Base-by-base conservation (phyloP, 2,113 vertebrate species). In the Pithys albifrons region DNA sequence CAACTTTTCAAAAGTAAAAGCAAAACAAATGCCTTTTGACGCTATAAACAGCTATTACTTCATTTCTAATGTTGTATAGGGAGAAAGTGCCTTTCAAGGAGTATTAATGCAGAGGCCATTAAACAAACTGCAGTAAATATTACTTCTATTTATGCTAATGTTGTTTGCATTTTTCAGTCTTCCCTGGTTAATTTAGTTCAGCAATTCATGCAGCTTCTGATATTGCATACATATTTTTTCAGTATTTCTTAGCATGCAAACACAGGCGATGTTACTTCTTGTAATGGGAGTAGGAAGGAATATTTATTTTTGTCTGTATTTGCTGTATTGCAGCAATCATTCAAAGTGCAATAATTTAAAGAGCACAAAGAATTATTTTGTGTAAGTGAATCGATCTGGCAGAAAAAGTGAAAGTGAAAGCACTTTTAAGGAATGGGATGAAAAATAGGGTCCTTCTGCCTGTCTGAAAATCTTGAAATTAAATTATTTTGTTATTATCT, bases 171-270 rank as follows among this genome's bases (percentile, higher is more conserved):
- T 52, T 93, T 94, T 90, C 22, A 57, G 72, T 75, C 1, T 76
- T 75, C 1, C 76, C 82, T 65, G n/a, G 20, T 48, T 80, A 89
- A 91, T 95, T 92, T 94, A 82, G 28, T 83, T 94, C 72, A 80
- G n/a, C 83, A 86, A 91, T 80, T 93, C 49, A 67, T 83, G 18
- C 20, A 51, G 18, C 35, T 73, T 58, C 55, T 80, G n/a, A 20
- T 70, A 20, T 61, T 18, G 16, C 79, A 8, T 48, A 46, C 43
- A 16, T 45, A 13, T 67, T 22, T 78, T 80, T 27, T 1, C 72
- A 75, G 28, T 70, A 64, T 77, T 85, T 74, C 31, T 83, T 74
- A 55, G 28, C 12, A 27, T 62, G 33, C 46, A 82, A 94, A 35
- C 35, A 58, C 19, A 80, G 51, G 29, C 58, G 58, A 4, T 43